Base-by-base conservation (phyloP, 64 coral and sea anemone species). In the Montipora cactus region DNA sequence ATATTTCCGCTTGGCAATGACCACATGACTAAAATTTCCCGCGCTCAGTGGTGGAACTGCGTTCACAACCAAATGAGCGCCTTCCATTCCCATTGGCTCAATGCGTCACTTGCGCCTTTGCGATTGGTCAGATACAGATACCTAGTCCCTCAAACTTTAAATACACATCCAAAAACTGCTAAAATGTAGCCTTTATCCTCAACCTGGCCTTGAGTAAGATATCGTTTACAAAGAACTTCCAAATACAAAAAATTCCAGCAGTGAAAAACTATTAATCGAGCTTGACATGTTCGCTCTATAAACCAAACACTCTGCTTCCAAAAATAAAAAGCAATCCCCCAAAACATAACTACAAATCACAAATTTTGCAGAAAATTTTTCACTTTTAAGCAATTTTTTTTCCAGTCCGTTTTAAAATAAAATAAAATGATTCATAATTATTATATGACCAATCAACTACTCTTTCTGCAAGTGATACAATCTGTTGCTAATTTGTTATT, bases 381-480 rank as follows among this genome's bases (percentile, higher is more conserved):
- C 66, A 49, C 15, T 71, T 70, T 49, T 86, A 28, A 67, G 5
- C 16, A 5, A 46, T 48, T 76, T 14, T 47, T 86, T 72, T 69
- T 71, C 71, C 15, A 86, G 7, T 86, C 21, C 10, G 18, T 71
- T 8, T 21, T 23, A 44, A 45, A 64, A 46, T 9, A 71, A 71
- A 86, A 68, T 85, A 85, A 85, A 85, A 86, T 86, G 45, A 67
- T 49, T 66, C 68, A 13, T 37, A 37, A 37, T 37, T 47, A 66
- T 86, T 46, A 49, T 14, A 49, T 15, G 66, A 72, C 47, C 15
- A 44, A 49, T 13, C 71, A 86, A 86, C 62, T 71, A 15, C 37
- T 72, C 82, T 70, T 72, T 71, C 82, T 86, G 68, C 82, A 86
- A 86, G 68, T 86, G 82, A 86, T 86, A 86, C n/a, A 86, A 12